phyloP scores from a whole-genome alignment of 1,140 invertebrate genomes.

The Leptonema lineaticorne region DNA sequence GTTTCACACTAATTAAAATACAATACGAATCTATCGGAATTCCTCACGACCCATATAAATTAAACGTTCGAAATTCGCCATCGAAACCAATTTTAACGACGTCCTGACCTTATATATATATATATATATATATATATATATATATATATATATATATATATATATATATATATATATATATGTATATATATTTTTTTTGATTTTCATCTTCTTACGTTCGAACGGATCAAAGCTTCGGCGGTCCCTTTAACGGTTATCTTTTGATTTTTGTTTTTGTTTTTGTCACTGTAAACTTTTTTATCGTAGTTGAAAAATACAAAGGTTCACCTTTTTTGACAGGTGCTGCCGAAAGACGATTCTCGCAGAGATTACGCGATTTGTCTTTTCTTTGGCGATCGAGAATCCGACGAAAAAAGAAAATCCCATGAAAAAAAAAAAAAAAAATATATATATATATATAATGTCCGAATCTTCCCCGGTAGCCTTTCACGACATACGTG shows the following conservation, averaged over 20 bases:
- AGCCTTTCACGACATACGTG: neutral
- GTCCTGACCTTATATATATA: neutral
- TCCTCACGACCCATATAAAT: too few relatives aligned
- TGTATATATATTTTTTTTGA: too few relatives aligned
- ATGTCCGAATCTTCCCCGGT: neutral
- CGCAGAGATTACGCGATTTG: slow-evolving; percentile 10
- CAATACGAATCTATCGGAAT: too few relatives aligned
- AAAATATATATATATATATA: too few relatives aligned
- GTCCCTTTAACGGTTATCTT: neutral
- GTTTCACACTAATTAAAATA: too few relatives aligned
- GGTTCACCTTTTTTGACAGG: slow-evolving; percentile 17
- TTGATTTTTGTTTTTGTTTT: neutral
- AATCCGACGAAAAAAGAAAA: too few relatives aligned
- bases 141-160: neutral
- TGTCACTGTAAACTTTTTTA: too few relatives aligned
- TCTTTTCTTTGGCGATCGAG: too few relatives aligned
- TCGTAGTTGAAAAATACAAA: slow-evolving; percentile 6
- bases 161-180: neutral
- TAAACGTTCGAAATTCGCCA: neutral
- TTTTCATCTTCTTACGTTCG: too few relatives aligned
- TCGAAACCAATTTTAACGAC: too few relatives aligned
- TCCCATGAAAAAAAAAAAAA: neutral
- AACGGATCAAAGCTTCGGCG: neutral
- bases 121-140: neutral
- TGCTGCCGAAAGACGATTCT: neutral